phyloP scores from a whole-genome alignment of 64 coral and sea anemone genomes.

The Anthopleura sola region DNA sequence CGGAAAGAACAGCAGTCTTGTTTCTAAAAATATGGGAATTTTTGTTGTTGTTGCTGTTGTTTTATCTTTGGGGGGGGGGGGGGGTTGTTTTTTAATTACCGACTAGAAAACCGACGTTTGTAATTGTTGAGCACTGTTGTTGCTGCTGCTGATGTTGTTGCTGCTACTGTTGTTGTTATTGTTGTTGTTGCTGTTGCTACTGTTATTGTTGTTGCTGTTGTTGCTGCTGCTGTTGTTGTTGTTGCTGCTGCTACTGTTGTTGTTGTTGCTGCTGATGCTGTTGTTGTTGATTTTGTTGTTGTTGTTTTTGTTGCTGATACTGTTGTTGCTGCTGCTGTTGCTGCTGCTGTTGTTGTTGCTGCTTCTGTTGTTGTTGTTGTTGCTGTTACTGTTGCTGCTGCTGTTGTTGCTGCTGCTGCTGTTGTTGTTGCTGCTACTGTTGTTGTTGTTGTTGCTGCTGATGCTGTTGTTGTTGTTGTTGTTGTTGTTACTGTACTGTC shows the following conservation, averaged over 20 bases:
- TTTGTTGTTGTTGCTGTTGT: too few species aligned
- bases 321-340: background rate
- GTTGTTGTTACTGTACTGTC: too few species aligned
- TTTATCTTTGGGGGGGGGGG: too few species aligned
- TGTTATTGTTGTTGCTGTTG: background rate
- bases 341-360: background rate
- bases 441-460: too few species aligned
- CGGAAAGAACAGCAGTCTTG: slow-evolving; percentile 49
- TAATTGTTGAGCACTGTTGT: background rate
- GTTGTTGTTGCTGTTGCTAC: background rate
- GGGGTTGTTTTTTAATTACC: too few species aligned
- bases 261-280: background rate
- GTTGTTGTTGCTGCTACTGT: too few species aligned
- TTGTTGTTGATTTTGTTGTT: background rate
- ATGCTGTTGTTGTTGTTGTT: too few species aligned
- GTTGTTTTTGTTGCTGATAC: background rate
- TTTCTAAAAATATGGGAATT: slow-evolving; percentile 9
- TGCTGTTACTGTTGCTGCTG: background rate
- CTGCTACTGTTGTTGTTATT: background rate
- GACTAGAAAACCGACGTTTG: too few species aligned
- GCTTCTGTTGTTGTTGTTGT: background rate
- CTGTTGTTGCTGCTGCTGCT: background rate
- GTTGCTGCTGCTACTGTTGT: background rate
- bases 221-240: background rate
- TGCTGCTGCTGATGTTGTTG: background rate